Conservation (phyloP, 2,797 vertebrate genomes). For the Hemitrygon akajei region DNA sequence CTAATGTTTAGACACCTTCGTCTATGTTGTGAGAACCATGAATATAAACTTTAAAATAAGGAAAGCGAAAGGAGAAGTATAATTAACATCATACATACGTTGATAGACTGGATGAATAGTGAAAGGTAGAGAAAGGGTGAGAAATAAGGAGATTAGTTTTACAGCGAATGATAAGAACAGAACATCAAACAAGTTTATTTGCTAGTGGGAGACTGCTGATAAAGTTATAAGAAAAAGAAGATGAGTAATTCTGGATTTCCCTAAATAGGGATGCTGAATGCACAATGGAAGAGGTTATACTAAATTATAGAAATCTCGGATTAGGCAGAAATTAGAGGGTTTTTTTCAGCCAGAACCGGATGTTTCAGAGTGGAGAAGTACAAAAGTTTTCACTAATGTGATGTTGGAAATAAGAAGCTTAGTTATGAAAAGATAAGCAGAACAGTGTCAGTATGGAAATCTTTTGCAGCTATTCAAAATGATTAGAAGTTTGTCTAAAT, state of each 20-base stretch:
- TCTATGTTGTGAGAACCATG: too few relatives aligned
- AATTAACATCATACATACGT: background rate
- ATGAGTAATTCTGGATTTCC: background rate
- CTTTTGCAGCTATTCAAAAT: background rate
- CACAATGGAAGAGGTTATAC: background rate
- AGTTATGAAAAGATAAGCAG: background rate
- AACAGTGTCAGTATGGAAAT: background rate
- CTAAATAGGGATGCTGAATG: background rate
- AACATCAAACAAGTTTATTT: background rate
- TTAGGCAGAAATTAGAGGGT: background rate
- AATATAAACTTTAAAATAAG: background rate
- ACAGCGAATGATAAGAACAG: background rate
- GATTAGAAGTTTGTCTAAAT: background rate
- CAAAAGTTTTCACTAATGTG: background rate
- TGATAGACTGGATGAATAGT: background rate
- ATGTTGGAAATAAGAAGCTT: background rate
- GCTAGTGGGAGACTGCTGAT: background rate
- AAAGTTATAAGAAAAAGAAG: background rate
- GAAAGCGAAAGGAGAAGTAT: background rate
- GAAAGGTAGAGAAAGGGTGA: background rate
- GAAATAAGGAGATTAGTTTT: background rate
- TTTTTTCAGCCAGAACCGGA: background rate
- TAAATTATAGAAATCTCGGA: background rate
- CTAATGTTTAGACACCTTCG: too few relatives aligned
- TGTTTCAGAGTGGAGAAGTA: background rate